phyloP scores from a whole-genome alignment of 2,888 invertebrate species.

The Synanthedon vespiformis region DNA sequence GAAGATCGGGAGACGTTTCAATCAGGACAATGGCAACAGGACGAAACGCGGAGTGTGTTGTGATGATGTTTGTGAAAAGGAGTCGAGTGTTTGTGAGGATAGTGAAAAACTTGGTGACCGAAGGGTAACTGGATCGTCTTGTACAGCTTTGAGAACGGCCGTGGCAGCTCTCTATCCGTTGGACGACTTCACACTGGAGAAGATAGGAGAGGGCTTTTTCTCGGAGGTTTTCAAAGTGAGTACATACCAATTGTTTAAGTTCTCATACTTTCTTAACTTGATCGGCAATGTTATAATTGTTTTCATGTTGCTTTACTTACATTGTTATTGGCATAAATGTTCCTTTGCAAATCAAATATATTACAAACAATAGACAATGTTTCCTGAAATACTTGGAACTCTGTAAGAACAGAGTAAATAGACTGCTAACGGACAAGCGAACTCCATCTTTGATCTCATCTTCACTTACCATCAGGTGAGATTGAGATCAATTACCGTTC shows the following conservation, averaged over 20 bases:
- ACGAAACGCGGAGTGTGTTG: conserved; percentile 57
- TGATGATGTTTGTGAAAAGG: conserved; percentile 59
- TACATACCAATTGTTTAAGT: conserved; percentile 7
- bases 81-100: conserved; percentile 63
- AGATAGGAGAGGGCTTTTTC: conserved; percentile 96
- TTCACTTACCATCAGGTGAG: too few species aligned
- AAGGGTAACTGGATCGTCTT: conserved; percentile 74
- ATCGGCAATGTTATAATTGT: too few species aligned
- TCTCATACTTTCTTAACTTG: too few species aligned
- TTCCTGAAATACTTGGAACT: too few species aligned
- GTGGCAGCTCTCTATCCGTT: conserved; percentile 91
- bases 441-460: too few species aligned
- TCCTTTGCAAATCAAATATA: too few species aligned
- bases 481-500: too few species aligned
- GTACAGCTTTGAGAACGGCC: conserved; percentile 90
- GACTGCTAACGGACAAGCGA: too few species aligned
- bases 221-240: conserved; percentile 98
- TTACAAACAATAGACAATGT: too few species aligned
- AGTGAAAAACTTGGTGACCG: conserved; percentile 57
- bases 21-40: conserved; percentile 35
- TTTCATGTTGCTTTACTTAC: too few species aligned
- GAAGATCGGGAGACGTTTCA: conserved; percentile 43
- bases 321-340: too few species aligned
- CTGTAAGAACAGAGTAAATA: too few species aligned
- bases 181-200: conserved; percentile 93